phyloP scores from a whole-genome alignment of 2,797 vertebrate species.

The Pitangus sulphuratus region DNA sequence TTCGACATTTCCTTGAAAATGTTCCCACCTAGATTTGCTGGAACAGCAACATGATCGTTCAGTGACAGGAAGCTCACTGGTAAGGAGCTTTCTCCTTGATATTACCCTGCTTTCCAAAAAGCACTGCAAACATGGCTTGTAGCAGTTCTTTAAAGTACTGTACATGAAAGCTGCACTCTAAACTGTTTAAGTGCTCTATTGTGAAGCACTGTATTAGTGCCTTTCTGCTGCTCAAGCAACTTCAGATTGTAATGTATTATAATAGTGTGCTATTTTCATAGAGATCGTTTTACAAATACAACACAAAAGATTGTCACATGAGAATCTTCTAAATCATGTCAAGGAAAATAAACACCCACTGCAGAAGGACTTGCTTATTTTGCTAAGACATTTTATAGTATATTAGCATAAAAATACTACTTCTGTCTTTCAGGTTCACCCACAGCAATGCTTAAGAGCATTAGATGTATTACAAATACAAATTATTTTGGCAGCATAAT shows the following conservation, averaged over 20 bases:
- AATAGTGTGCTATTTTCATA: conserved; percentile 45
- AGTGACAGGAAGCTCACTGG: conserved; percentile 68
- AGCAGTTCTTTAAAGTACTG: conserved; percentile 62
- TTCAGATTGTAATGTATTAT: conserved; percentile 64
- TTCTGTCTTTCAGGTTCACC: conserved; percentile 67
- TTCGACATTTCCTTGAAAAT: conserved; percentile 79
- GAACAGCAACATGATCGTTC: conserved; percentile 66
- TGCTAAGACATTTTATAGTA: conserved; percentile 54
- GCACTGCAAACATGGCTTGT: conserved; percentile 60
- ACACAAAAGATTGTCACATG: conserved; percentile 67
- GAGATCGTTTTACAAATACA: conserved; percentile 69
- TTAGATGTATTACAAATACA: conserved; percentile 44
- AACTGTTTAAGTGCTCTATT: conserved; percentile 70
- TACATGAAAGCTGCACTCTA: conserved; percentile 69
- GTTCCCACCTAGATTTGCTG: conserved; percentile 79
- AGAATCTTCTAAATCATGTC: conserved; percentile 63
- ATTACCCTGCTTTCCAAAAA: conserved; percentile 68
- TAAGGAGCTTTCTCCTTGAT: conserved; percentile 67
- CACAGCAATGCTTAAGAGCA: conserved; percentile 38
- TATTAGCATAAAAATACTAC: conserved; percentile 72
- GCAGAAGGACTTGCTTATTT: conserved; percentile 60
- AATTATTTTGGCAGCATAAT: conserved; percentile 45
- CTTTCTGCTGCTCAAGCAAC: conserved; percentile 69
- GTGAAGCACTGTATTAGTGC: conserved; percentile 58
- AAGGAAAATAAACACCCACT: conserved; percentile 71